Base-by-base conservation (phyloP, 2,113 vertebrate genomes). In the Hymenochirus boettgeri region DNA sequence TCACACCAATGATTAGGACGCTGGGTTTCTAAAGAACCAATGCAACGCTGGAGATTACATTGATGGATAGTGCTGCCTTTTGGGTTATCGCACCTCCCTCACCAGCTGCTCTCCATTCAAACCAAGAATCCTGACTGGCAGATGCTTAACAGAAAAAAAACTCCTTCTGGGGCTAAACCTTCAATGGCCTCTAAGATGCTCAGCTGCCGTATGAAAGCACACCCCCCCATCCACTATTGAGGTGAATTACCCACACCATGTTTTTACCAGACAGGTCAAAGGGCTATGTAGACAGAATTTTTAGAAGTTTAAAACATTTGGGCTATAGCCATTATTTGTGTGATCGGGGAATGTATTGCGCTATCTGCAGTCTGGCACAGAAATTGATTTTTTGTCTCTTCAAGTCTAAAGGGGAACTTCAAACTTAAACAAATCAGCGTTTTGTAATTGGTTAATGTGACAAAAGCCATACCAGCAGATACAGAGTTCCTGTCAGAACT, bases 281-380 rank as follows among this genome's bases (percentile, higher is more conserved):
- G 56, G 64, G 64, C 46, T 47, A 67, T 67, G 64, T 67, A 67
- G 64, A 67, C 64, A 67, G 64, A 59, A 67, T 67, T 59, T 67
- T 56, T n/a, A 51, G 55, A 67, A 52, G 29, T 46, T 67, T n/a
- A 23, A 67, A 59, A 67, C 64, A 52, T 59, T 67, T 67, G 55
- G 64, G 52, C 46, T 21, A 6, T 10, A 52, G 56, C 64, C 64
- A 67, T 67, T n/a, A n/a, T n/a, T n/a, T n/a, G n/a, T n/a, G n/a
- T n/a, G n/a, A n/a, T n/a, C n/a, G n/a, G n/a, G n/a, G n/a, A n/a
- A n/a, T n/a, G n/a, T n/a, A n/a, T n/a, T n/a, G n/a, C n/a, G n/a
- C n/a, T n/a, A n/a, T n/a, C n/a, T n/a, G n/a, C n/a, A n/a, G n/a
- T n/a, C n/a, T n/a, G n/a, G n/a, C n/a, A n/a, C n/a, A n/a, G n/a